These are phyloP conservation scores for Serripes groenlandicus DNA, from an alignment of 2,888 invertebrate species.

Conservation along the genomic window DNA sequence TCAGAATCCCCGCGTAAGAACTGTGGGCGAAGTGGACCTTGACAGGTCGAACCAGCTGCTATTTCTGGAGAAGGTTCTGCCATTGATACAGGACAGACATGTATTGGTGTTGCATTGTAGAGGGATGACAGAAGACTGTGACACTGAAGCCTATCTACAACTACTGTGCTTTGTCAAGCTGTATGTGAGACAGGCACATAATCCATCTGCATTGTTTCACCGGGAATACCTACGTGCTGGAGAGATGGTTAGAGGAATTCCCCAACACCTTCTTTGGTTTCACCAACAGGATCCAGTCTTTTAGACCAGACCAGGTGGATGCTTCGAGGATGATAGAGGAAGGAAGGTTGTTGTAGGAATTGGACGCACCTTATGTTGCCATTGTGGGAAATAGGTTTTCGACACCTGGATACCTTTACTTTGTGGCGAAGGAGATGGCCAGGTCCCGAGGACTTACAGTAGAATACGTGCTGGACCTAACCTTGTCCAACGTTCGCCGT, in stretches of 20 bases:
- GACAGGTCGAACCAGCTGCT: conserved; percentile 33
- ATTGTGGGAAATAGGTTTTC: background rate
- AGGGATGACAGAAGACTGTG: no score
- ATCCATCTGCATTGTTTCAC: no score
- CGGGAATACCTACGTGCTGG: background rate
- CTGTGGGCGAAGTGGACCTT: conserved; percentile 31
- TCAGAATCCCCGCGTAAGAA: background rate
- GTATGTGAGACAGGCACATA: no score
- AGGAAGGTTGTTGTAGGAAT: conserved; percentile 11
- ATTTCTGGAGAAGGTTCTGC: conserved; percentile 16
- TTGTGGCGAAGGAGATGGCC: no score
- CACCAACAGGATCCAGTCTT: conserved; percentile 8
- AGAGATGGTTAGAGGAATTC: conserved; percentile 30
- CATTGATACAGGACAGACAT: conserved; percentile 17
- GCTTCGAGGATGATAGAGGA: background rate
- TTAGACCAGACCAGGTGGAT: conserved; percentile 11
- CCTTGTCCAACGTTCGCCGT: no score
- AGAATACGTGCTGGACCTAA: no score
- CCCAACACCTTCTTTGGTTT: no score
- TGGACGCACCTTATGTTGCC: conserved; percentile 21
- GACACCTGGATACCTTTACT: background rate
- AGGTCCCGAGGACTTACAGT: no score
- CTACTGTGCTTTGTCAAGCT: conserved; percentile 32
- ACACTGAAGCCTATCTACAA: conserved; percentile 36
- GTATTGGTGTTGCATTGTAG: conserved; percentile 44